Evolutionary conservation across 2,888 invertebrate species (phyloP).

Genomic region (Synergus laeviventris): DNA sequence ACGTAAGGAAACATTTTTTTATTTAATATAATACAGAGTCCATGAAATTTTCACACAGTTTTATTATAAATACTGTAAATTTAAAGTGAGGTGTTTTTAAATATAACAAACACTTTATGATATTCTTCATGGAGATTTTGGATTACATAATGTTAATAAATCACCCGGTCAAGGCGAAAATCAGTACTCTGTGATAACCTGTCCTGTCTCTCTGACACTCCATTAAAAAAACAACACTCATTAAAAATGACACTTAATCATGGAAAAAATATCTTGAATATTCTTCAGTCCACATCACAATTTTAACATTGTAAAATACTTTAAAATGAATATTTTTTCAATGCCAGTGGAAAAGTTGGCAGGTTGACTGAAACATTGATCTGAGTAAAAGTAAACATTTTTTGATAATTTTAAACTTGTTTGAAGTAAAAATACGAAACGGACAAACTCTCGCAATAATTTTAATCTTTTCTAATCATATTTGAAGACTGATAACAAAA

Average conservation of each 20-base stretch:
- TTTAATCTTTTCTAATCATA: background rate
- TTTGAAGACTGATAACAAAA: background rate
- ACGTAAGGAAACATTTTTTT: no score
- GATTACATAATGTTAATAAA: background rate
- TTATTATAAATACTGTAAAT: no score
- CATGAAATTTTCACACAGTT: no score
- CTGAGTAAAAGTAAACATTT: background rate
- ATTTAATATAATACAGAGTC: no score
- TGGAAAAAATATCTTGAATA: background rate
- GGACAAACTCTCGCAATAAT: background rate
- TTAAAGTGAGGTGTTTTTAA: no score
- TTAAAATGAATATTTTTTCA: background rate
- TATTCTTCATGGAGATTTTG: background rate
- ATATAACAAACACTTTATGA: background rate
- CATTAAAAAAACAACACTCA: background rate
- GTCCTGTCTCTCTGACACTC: background rate
- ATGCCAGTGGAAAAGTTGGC: background rate
- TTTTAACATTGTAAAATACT: background rate
- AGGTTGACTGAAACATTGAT: background rate
- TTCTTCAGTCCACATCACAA: background rate
- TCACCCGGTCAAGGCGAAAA: background rate
- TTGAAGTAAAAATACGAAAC: background rate
- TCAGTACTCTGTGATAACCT: background rate
- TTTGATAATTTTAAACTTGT: background rate
- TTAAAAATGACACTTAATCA: background rate